Conservation (phyloP, 1,140 invertebrate species). For the Psix sp. region DNA sequence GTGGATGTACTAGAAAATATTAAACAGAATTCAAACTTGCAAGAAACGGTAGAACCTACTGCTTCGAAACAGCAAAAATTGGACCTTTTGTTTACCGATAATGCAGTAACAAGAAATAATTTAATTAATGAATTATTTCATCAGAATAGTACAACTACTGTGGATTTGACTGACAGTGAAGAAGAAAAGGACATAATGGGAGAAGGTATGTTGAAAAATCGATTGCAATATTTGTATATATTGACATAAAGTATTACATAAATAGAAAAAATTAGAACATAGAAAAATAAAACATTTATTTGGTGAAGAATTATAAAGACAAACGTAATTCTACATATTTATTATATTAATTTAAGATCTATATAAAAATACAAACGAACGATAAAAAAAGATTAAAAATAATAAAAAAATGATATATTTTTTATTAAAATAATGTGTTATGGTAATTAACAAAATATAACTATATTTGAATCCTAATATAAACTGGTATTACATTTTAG, state of each 20-base stretch:
- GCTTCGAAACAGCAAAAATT: slow-evolving; percentile 74
- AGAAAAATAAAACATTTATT: too few relatives aligned
- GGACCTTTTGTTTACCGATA: slow-evolving; percentile 78
- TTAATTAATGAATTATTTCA: slow-evolving; percentile 79
- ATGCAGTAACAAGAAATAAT: slow-evolving; percentile 75
- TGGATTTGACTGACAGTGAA: slow-evolving; percentile 77
- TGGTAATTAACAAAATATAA: too few relatives aligned
- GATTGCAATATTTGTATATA: too few relatives aligned
- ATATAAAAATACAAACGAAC: too few relatives aligned
- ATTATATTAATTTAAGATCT: too few relatives aligned
- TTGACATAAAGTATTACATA: too few relatives aligned
- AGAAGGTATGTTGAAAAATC: slow-evolving; percentile 62
- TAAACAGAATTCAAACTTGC: slow-evolving; percentile 64
- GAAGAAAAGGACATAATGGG: slow-evolving; percentile 80
- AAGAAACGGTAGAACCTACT: slow-evolving; percentile 36
- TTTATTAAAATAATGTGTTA: too few relatives aligned
- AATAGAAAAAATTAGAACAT: too few relatives aligned
- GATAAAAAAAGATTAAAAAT: too few relatives aligned
- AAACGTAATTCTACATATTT: too few relatives aligned
- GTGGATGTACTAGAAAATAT: slow-evolving; percentile 46
- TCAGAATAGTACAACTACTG: slow-evolving; percentile 69
- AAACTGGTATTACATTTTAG: slow-evolving; percentile 8
- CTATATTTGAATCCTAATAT: background rate
- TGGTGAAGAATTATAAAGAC: too few relatives aligned
- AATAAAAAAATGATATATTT: too few relatives aligned